Evolutionary conservation across 1,140 invertebrate genomes (phyloP), one percentile per base, ranked within the genome.

Genomic region (Brachionus plicatilis): DNA sequence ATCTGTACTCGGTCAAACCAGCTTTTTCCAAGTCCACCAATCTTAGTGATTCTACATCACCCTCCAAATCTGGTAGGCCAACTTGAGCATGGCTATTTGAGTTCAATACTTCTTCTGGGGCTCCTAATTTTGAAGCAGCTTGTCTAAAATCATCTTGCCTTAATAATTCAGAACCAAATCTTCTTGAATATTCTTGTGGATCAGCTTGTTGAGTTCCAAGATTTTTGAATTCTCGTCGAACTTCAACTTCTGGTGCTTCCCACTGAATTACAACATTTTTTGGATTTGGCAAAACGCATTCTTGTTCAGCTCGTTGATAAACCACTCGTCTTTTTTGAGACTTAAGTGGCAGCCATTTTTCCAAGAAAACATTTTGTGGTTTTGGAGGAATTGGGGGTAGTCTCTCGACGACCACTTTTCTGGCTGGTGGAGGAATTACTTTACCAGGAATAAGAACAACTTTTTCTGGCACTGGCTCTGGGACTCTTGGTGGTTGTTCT

Each of bases 211-310:
- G 27, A 27, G 60, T 65, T 20, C 83, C 83, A 27, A 84, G 33
- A 65, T 78, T 76, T 72, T 65, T 75, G 8, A 60, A 27, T 24
- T 12, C 4, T 29, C 60, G 27, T 8, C 4, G 9, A n/a, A 75
- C 70, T 47, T 84, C 70, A 41, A 84, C 83, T 75, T 84, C 68
- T 14, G 83, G 83, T 41, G 43, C 17, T 9, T 72, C 47, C 83
- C 83, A 84, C 47, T 84, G 56, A 76, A 84, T 84, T 17, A 84
- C 45, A 11, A 72, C 14, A 78, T 84, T 84, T 60, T 45, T 75
- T 29, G 60, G 45, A 76, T 50, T 56, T 43, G 47, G 27, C 29
- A 66, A 27, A 11, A 45, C 45, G n/a, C 70, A 75, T 12, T 72
- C 37, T 47, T 24, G 20, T 12, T 50, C 60, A 27, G 84, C 68